Evolutionary conservation across 1,140 invertebrate species (phyloP).

Genomic region (Aphelinus atriplicis): DNA sequence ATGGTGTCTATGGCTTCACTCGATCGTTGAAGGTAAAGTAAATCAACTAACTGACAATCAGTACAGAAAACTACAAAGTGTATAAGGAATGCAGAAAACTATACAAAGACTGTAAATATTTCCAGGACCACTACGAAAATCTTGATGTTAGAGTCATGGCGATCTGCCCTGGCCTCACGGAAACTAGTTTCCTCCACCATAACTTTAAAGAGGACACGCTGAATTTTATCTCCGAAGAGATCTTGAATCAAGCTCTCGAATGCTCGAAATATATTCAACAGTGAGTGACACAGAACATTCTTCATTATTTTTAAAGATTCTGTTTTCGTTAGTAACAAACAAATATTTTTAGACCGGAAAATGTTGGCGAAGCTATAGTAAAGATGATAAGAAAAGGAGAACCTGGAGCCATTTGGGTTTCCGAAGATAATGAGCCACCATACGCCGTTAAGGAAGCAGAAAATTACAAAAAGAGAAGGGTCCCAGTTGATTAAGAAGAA

Average conservation of each 20-base stretch:
- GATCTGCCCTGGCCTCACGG: constrained; percentile 67
- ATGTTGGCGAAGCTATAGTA: constrained; percentile 48
- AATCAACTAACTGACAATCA: no score
- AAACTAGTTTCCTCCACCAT: constrained; percentile 47
- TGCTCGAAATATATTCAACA: constrained; percentile 37
- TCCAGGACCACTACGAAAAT: constrained; percentile 27
- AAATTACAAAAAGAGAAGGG: not conserved
- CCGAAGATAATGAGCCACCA: constrained; percentile 56
- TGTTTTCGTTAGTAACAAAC: no score
- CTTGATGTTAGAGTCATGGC: constrained; percentile 59
- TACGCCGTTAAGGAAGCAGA: constrained; percentile 58
- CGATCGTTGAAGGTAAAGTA: constrained; percentile 29
- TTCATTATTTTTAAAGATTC: no score
- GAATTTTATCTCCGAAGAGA: constrained; percentile 23
- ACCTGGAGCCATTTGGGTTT: constrained; percentile 61
- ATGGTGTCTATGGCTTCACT: constrained; percentile 32
- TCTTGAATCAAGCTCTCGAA: constrained; percentile 25
- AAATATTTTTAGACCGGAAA: constrained; percentile 28
- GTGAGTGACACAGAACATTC: not conserved
- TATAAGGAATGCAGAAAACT: no score
- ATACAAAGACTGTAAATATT: not conserved
- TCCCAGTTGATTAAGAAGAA: constrained; percentile 2
- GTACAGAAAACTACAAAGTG: no score
- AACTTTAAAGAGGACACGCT: constrained; percentile 29
- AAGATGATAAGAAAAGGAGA: constrained; percentile 57